These are phyloP conservation scores for Spicauda simplicius DNA, from an alignment of 2,888 invertebrate species.

Conservation along the genomic window DNA sequence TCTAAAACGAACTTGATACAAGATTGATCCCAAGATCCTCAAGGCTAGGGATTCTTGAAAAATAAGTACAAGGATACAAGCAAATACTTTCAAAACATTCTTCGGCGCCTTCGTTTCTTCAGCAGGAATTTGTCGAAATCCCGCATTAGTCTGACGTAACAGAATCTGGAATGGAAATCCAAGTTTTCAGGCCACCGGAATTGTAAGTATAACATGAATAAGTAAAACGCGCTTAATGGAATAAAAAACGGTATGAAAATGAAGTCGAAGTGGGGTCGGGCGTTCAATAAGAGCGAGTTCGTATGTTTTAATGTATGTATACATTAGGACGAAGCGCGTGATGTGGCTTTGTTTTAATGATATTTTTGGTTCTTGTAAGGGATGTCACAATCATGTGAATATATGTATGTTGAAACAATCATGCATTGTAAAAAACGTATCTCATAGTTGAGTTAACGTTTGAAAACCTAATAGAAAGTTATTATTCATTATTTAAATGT, in stretches of 20 bases:
- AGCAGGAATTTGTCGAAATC: slow-evolving; percentile 18
- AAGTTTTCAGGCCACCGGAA: slow-evolving; percentile 25
- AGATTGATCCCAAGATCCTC: not conserved
- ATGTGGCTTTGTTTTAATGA: no score
- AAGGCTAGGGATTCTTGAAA: not conserved
- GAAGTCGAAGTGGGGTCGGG: slow-evolving; percentile 5
- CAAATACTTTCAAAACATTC: slow-evolving; percentile 22
- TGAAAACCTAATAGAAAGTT: no score
- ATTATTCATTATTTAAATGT: no score
- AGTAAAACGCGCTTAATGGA: slow-evolving; percentile 28
- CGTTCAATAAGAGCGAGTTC: not conserved
- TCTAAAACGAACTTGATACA: slow-evolving; percentile 4
- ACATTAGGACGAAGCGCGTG: no score
- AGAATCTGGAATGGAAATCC: slow-evolving; percentile 29
- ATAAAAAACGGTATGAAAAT: slow-evolving; percentile 31
- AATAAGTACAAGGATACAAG: slow-evolving; percentile 2
- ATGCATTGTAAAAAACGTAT: no score
- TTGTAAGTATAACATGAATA: slow-evolving; percentile 32
- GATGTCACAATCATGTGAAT: no score
- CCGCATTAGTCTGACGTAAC: slow-evolving; percentile 29
- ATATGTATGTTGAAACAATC: no score
- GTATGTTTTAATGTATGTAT: not conserved
- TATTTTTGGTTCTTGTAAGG: no score
- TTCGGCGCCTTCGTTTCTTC: slow-evolving; percentile 11
- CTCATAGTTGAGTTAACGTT: no score